Conservation (phyloP, 2,797 vertebrate genomes). For the Rhinatrema bivittatum region DNA sequence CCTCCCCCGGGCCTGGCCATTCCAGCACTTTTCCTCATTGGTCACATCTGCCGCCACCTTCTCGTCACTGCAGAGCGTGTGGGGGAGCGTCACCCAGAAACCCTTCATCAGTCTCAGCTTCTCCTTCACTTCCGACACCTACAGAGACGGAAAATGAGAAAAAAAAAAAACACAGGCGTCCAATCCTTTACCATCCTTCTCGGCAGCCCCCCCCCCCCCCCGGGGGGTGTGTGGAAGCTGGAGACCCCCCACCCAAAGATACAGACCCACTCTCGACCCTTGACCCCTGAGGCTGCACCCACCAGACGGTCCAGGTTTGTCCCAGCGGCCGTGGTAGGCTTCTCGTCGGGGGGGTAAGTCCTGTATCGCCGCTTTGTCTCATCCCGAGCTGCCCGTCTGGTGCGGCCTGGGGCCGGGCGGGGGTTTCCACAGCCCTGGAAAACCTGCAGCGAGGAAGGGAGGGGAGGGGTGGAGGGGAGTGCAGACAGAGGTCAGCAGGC, state of each 20-base stretch:
- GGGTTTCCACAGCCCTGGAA: constrained; percentile 79
- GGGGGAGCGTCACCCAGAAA: constrained; percentile 80
- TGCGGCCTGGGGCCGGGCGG: constrained; percentile 48
- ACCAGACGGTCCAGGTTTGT: constrained; percentile 80
- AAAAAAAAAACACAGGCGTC: not conserved
- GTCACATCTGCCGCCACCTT: constrained; percentile 70
- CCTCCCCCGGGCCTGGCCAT: constrained; percentile 75
- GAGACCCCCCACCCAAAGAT: too few relatives aligned
- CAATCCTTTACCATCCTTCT: not conserved
- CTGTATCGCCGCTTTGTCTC: constrained; percentile 57
- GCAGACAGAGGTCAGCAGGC: not conserved
- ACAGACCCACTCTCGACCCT: too few relatives aligned
- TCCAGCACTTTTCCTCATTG: constrained; percentile 80
- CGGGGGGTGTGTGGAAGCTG: too few relatives aligned
- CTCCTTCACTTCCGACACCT: constrained; percentile 78
- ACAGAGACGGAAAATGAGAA: not conserved
- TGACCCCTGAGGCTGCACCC: constrained; percentile 8
- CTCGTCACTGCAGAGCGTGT: constrained; percentile 74
- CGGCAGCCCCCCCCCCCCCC: not conserved
- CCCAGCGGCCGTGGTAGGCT: constrained; percentile 72
- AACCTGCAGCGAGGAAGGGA: constrained; percentile 46
- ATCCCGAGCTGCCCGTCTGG: constrained; percentile 59
- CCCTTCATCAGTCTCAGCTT: constrained; percentile 69
- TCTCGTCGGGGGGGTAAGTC: constrained; percentile 62
- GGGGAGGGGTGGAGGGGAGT: too few relatives aligned